Base-by-base conservation (phyloP, 2,797 vertebrate species). In the Gobionotothen gibberifrons region DNA sequence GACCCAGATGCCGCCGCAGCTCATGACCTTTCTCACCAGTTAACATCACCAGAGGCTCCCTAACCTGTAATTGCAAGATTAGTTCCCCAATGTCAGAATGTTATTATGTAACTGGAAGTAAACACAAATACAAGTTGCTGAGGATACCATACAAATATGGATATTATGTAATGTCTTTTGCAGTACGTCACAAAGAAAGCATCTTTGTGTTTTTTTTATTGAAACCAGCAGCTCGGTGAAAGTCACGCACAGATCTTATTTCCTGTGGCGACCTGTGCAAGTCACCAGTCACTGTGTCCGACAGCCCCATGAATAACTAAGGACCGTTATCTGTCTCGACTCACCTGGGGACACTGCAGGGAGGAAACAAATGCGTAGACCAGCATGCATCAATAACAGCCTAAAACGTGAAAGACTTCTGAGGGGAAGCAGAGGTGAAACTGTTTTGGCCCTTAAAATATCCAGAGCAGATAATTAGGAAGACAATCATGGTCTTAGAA, bases 261-360 rank as follows among this genome's bases (percentile, higher is more conserved):
- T 86, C 87, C 75, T 58, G 54, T 68, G 70, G 82, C 78, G 55
- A 81, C 84, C 81, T 40, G 75, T 75, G 74, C 65, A 85, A 82
- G 89, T 85, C 89, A 92, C 84, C 72, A 90, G 85, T 93, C 86
- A 91, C 81, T 10, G 43, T 76, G 82, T 86, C 61, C 13, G 86
- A 94, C 92, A 90, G 86, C 65, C 65, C 85, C 79, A 90, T 91
- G 92, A 93, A 94, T 93, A 90, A 93, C 87, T 69, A 80, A 89
- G 82, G 69, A 78, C 65, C 12, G 69, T 79, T 88, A 88, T 91
- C 86, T 85, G 83, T 89, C 83, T 79, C 49, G 54, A 51, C 81
- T 85, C 82, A 86, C 87, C 85, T n/a, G 36, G 75, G 81, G 87
- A 86, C 83, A 84, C 74, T 32, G 76, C 72, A 68, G 85, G 79